A percentile compares a stretch with the other conserved stretches of the same genome.
phyloP scores from a whole-genome alignment of 1,140 invertebrate genomes.

The Heliconius eleuchia region DNA sequence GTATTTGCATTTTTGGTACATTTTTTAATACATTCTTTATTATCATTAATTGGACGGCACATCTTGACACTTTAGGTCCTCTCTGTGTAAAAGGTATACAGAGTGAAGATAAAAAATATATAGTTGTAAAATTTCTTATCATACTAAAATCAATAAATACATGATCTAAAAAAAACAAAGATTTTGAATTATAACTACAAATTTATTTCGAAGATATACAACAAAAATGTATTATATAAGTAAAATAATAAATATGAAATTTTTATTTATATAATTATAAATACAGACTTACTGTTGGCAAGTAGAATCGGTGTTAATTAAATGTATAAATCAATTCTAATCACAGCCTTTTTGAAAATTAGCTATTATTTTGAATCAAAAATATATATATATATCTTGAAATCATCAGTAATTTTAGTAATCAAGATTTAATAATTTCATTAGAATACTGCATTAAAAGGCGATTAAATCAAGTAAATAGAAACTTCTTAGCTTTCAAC shows the following conservation, averaged over 20 bases:
- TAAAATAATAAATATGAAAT: not conserved
- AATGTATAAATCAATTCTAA: slow-evolving; percentile 19
- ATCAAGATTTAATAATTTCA: not conserved
- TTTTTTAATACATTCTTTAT: not conserved
- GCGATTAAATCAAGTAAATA: not conserved
- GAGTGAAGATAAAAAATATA: too few relatives aligned
- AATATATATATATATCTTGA: not conserved
- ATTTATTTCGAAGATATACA: slow-evolving; percentile 1
- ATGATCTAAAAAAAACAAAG: not conserved
- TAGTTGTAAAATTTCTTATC: too few relatives aligned
- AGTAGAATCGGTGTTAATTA: not conserved
- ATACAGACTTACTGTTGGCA: not conserved
- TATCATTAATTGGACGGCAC: too few relatives aligned
- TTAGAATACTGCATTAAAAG: slow-evolving; percentile 17
- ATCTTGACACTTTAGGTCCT: too few relatives aligned
- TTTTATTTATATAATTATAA: not conserved
- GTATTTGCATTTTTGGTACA: not conserved
- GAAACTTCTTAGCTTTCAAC: slow-evolving; percentile 70
- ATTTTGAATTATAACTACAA: not conserved
- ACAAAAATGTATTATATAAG: not conserved
- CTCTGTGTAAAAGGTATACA: too few relatives aligned
- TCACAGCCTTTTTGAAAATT: slow-evolving; percentile 31
- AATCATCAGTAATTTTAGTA: not conserved
- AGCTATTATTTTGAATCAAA: slow-evolving; percentile 18
- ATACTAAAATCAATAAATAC: too few relatives aligned